These are phyloP conservation scores for Portevinia maculata DNA, from an alignment of 2,888 invertebrate genomes.

Conservation along the genomic window DNA sequence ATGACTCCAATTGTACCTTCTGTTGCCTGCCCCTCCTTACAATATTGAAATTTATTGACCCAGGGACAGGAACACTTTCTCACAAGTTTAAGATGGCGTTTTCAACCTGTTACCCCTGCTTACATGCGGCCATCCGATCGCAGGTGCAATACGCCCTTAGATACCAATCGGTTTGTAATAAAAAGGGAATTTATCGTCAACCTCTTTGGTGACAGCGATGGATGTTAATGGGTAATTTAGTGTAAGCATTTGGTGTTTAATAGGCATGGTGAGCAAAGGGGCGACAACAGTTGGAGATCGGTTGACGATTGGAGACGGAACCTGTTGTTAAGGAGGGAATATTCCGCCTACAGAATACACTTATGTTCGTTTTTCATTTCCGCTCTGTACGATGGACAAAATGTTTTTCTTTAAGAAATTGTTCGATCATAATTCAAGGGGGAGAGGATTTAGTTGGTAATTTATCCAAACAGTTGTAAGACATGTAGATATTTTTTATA, in stretches of 20 bases:
- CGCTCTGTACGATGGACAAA: conserved; percentile 36
- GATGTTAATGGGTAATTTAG: conserved; percentile 66
- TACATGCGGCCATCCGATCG: conserved; percentile 33
- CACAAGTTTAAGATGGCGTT: conserved; percentile 54
- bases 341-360: conserved; percentile 54
- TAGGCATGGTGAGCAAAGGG: conserved; percentile 44
- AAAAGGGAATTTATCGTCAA: conserved; percentile 62
- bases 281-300: conserved; percentile 70
- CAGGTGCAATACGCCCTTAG: conserved; percentile 71
- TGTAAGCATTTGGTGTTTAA: conserved; percentile 63
- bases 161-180: conserved; percentile 67
- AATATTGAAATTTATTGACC: conserved; percentile 35
- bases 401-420: conserved; percentile 26
- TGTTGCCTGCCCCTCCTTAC: too few relatives aligned
- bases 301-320: conserved; percentile 49
- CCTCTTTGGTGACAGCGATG: conserved; percentile 68
- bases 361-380: conserved; percentile 42
- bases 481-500: conserved; percentile 34
- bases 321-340: conserved; percentile 39
- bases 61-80: conserved; percentile 22
- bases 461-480: conserved; percentile 27
- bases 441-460: conserved; percentile 14
- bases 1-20: conserved; percentile 3
- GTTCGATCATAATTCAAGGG: too few relatives aligned
- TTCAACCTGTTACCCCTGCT: conserved; percentile 60